Evolutionary conservation across 2,797 vertebrate genomes (phyloP).

Genomic region (Chelonia mydas): DNA sequence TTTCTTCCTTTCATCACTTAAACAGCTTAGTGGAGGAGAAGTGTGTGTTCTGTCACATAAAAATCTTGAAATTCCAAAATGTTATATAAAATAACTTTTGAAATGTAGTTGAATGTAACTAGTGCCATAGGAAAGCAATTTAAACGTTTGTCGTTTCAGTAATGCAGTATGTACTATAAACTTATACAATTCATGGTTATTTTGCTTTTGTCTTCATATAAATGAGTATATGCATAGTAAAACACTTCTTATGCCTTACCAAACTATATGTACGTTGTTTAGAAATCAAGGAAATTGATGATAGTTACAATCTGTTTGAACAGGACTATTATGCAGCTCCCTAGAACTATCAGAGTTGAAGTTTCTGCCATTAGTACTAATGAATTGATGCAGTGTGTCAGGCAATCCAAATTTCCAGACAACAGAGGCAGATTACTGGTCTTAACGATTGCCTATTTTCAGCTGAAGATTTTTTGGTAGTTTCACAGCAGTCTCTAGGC

Average conservation of each 20-base stretch:
- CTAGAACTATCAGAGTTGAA: not conserved
- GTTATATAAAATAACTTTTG: not conserved
- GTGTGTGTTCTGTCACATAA: not conserved
- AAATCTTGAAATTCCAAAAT: not conserved
- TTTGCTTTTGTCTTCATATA: not conserved
- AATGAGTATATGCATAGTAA: not conserved
- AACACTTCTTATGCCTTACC: not conserved
- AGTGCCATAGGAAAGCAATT: not conserved
- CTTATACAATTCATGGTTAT: not conserved
- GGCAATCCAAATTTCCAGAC: not conserved
- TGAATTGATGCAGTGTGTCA: not conserved
- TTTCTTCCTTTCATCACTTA: slow-evolving; percentile 6
- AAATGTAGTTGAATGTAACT: slow-evolving; percentile 22
- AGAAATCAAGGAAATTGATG: not conserved
- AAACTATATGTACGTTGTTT: not conserved
- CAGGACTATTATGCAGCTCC: not conserved
- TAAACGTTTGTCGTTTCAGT: not conserved
- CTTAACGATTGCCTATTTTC: not conserved
- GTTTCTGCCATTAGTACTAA: not conserved
- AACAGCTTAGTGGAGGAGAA: not conserved
- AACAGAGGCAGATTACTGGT: not conserved
- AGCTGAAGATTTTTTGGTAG: not conserved
- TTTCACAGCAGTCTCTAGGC: not conserved
- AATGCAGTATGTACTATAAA: not conserved
- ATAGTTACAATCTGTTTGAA: not conserved